Conservation (phyloP, 2,113 vertebrate genomes). For the Dromiciops gliroides region DNA sequence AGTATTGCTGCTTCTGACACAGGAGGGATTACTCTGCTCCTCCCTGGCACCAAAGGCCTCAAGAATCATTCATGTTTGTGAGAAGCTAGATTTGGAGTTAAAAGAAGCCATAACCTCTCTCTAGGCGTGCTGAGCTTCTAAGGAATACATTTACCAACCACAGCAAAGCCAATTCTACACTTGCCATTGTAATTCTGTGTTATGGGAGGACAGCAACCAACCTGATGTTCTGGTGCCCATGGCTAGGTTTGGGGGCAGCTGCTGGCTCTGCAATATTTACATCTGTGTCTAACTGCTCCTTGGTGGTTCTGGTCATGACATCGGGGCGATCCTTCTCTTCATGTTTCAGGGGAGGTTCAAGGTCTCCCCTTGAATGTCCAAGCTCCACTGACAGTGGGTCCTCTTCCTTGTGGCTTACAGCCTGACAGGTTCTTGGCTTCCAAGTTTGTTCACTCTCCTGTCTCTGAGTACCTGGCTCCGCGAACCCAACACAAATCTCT, state of each 20-base stretch:
- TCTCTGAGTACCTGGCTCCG: constrained; percentile 14
- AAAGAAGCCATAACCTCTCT: not conserved
- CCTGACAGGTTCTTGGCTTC: not conserved
- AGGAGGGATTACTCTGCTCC: too few relatives aligned
- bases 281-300: not conserved
- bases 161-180: not conserved
- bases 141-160: not conserved
- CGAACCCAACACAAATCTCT: constrained; percentile 16
- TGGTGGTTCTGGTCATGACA: not conserved
- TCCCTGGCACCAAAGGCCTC: not conserved
- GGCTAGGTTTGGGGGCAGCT: constrained; percentile 4
- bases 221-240: constrained; percentile 64
- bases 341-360: constrained; percentile 67
- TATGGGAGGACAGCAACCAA: constrained; percentile 48
- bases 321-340: constrained; percentile 26
- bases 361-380: not conserved
- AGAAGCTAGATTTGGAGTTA: not conserved
- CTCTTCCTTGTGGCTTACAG: constrained; percentile 41
- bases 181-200: not conserved
- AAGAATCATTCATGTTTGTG: not conserved
- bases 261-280: not conserved
- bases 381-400: constrained; percentile 30
- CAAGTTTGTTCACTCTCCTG: not conserved
- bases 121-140: not conserved
- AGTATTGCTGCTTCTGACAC: constrained; percentile 1